Evolutionary conservation across 2,113 vertebrate genomes (phyloP).

Genomic region (Cyprinodon tularosa): DNA sequence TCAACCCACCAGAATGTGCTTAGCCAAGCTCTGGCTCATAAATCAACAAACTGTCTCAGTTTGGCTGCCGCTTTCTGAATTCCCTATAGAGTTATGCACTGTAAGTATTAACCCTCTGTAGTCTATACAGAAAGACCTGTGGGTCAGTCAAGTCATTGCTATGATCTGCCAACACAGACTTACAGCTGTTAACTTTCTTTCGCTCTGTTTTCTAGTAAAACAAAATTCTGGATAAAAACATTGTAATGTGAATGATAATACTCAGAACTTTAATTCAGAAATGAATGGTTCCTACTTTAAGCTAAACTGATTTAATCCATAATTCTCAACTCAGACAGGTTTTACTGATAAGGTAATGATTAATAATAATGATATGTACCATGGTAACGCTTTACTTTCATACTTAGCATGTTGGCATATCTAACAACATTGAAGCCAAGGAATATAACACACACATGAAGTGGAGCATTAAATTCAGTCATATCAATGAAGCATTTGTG

Average conservation of each 20-base stretch:
- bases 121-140: conserved; percentile 19
- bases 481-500: neutral
- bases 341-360: neutral
- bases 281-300: neutral
- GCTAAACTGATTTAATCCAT: too few relatives aligned
- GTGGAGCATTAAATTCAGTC: neutral
- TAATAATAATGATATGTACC: neutral
- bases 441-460: neutral
- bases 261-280: neutral
- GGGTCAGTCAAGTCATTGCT: neutral
- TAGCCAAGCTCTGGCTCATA: conserved; percentile 60
- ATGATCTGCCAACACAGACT: neutral
- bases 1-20: conserved; percentile 32
- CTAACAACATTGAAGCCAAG: neutral
- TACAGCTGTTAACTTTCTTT: conserved; percentile 1
- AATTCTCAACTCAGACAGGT: neutral
- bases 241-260: neutral
- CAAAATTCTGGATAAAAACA: neutral
- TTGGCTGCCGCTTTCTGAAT: conserved; percentile 50
- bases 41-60: conserved; percentile 69
- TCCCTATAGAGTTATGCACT: conserved; percentile 40
- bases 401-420: neutral
- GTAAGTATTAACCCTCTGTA: conserved; percentile 55
- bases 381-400: neutral
- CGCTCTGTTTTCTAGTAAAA: neutral